Evolutionary conservation across 1,140 invertebrate genomes (phyloP).

Genomic region (Drosophila saltans): DNA sequence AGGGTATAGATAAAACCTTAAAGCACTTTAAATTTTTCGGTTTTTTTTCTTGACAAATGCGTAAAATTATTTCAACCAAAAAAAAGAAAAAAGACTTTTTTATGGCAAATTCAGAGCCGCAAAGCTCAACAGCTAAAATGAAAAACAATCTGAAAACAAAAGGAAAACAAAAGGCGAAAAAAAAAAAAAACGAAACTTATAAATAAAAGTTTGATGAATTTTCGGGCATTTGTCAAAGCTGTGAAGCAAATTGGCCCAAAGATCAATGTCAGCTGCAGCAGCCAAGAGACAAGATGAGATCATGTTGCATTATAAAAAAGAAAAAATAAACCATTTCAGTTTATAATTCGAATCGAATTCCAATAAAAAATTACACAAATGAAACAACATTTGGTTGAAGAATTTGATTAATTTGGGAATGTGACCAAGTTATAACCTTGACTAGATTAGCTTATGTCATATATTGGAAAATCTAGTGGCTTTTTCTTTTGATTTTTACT

Average conservation of each 20-base stretch:
- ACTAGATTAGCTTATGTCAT: constrained; percentile 20
- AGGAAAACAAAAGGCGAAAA: constrained; percentile 42
- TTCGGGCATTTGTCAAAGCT: constrained; percentile 65
- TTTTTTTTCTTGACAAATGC: constrained; percentile 48
- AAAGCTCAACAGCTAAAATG: constrained; percentile 20
- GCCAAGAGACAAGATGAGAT: constrained; percentile 1
- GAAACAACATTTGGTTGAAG: not conserved
- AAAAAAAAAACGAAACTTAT: constrained; percentile 3
- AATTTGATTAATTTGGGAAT: not conserved
- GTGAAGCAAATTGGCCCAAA: constrained; percentile 48
- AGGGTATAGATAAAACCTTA: constrained; percentile 17
- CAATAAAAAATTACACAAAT: constrained; percentile 8
- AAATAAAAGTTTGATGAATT: constrained; percentile 62
- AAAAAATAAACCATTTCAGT: too few species aligned
- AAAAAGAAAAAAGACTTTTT: constrained; percentile 34
- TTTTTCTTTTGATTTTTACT: too few species aligned
- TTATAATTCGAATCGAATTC: not conserved
- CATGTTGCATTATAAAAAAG: not conserved
- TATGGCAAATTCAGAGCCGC: constrained; percentile 53
- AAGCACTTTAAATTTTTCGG: constrained; percentile 55
- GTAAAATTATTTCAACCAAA: constrained; percentile 58
- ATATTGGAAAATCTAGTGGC: not conserved
- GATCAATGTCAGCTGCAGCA: constrained; percentile 37
- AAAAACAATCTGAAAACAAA: constrained; percentile 20
- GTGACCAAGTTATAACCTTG: not conserved